Percentiles rank a stretch among this genome's conserved stretches.
phyloP scores from a whole-genome alignment of 2,797 vertebrate species.

The Florisuga fusca region DNA sequence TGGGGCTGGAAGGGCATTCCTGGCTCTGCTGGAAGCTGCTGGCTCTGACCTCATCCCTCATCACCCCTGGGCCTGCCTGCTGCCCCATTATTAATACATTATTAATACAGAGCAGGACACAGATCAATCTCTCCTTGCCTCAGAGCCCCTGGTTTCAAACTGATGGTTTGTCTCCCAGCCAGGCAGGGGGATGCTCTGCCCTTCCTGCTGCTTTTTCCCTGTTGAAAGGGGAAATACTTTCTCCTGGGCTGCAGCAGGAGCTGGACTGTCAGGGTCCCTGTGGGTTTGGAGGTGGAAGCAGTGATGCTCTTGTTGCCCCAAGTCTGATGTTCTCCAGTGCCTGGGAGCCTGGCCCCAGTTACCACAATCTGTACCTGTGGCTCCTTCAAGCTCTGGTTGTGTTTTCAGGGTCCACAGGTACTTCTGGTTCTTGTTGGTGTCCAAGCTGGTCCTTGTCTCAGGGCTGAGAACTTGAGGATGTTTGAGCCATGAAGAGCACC shows the following conservation, averaged over 20 bases:
- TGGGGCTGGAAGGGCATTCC: too few species aligned
- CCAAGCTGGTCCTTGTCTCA: background rate
- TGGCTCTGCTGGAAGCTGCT: background rate
- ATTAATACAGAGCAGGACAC: background rate
- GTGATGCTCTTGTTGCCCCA: background rate
- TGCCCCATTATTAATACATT: background rate
- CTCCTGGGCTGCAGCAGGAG: background rate
- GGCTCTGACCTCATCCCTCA: background rate
- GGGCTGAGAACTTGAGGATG: background rate
- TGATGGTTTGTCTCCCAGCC: too few species aligned
- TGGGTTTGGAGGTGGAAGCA: accelerated
- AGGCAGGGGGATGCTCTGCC: slow-evolving; percentile 2
- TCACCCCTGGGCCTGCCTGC: background rate
- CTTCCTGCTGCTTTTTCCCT: background rate
- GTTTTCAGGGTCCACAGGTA: background rate
- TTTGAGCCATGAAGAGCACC: background rate
- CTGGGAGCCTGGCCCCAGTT: background rate
- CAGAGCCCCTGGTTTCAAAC: too few species aligned
- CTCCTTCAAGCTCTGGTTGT: too few species aligned
- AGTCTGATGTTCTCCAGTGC: too few species aligned
- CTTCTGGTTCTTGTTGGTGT: accelerated
- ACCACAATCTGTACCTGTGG: accelerated
- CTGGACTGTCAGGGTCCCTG: background rate
- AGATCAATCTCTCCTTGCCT: background rate
- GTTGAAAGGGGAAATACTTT: background rate